Base-by-base conservation (phyloP, 2,888 invertebrate genomes). In the Cyclophora punctaria region DNA sequence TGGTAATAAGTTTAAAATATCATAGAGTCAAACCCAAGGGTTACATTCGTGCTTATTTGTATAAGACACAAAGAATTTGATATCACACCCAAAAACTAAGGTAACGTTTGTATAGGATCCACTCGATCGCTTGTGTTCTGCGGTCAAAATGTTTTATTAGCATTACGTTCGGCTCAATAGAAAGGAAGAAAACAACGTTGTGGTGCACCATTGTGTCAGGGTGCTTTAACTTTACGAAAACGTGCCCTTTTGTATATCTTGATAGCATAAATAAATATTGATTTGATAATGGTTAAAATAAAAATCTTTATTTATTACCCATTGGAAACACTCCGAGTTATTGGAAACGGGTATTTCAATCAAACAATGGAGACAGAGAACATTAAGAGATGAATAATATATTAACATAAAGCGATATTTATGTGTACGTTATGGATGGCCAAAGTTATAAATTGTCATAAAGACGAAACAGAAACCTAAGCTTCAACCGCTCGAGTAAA, bases 91-190 rank as follows among this genome's bases (percentile, higher is more conserved):
- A 3, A 41, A 41, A 41, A 46, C 7, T 47, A 35, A 49, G 54
- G 53, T 44, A 56, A 60, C 69, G 62, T 75, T 75, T 71, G 66
- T 63, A 68, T 73, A 67, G 70, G 70, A 70, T 20, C 20, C 62
- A 57, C 52, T 50, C 49, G 46, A 63, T 61, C 60, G 59, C 62
- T 64, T 66, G 60, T 54, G 68, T 60, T 67, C 5, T 37, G 4
- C 64, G 64, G 69, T 75, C 69, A 65, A 71, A 76, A 77, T 77
- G 73, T 80, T 82, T 80, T 83, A 80, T 83, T 82, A 80, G 78
- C 75, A 64, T 44, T 44, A 63, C 59, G 54, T 62, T 59, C 57
- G 56, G 65, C 67, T 77, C 75, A 77, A 80, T 75, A 69, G 71
- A 63, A 53, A 49, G 77, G 75, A 78, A 5, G 37, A 78, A 72